Evolutionary conservation across 2,888 invertebrate genomes (phyloP).

Genomic region (Drosophila mulleri): DNA sequence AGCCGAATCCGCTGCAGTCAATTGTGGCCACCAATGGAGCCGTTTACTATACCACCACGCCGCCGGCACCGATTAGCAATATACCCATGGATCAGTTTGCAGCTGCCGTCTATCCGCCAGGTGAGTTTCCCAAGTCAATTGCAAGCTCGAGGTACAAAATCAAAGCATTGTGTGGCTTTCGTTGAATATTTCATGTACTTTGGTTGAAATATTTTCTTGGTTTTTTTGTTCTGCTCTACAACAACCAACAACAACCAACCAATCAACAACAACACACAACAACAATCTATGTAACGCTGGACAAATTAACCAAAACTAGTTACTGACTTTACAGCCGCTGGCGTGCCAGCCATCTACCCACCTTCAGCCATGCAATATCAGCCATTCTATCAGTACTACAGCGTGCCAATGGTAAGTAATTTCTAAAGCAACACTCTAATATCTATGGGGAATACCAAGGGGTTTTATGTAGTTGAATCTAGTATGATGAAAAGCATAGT

Average conservation of each 20-base stretch:
- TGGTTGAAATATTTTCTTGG: constrained; percentile 52
- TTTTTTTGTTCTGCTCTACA: constrained; percentile 26
- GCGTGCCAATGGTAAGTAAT: constrained; percentile 85
- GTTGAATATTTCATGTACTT: constrained; percentile 13
- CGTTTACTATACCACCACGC: constrained; percentile 85
- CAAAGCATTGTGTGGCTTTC: neutral
- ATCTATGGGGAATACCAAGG: no score
- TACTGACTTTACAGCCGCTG: constrained; percentile 84
- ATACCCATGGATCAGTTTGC: constrained; percentile 86
- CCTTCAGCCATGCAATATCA: constrained; percentile 86
- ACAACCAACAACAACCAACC: constrained; percentile 37
- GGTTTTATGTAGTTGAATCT: no score
- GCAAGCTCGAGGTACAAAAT: neutral
- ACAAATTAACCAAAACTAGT: constrained; percentile 75
- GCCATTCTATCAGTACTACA: constrained; percentile 86
- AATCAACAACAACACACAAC: constrained; percentile 33
- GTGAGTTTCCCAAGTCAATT: constrained; percentile 62
- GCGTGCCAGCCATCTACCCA: constrained; percentile 86
- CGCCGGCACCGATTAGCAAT: constrained; percentile 85
- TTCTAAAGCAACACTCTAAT: neutral
- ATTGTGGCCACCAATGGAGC: constrained; percentile 85
- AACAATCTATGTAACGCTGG: constrained; percentile 40
- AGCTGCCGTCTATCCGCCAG: constrained; percentile 85
- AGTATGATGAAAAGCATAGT: no score
- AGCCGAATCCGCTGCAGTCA: constrained; percentile 79